Evolutionary conservation across 2,888 invertebrate species (phyloP).

Genomic region (Flexamia atlantica): DNA sequence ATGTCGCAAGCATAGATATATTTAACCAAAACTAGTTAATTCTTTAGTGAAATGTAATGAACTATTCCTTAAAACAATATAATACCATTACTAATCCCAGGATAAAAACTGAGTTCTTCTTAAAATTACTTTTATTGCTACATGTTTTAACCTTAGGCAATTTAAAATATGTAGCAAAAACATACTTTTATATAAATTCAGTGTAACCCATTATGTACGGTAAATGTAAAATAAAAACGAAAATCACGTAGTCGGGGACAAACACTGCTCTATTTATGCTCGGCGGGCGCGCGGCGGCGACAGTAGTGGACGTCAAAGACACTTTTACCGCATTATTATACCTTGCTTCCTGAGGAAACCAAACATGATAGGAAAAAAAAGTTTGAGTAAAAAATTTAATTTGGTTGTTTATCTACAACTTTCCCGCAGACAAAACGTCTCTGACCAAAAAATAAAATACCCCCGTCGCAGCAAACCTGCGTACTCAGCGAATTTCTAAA

Average conservation of each 20-base stretch:
- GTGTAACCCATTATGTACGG: neutral
- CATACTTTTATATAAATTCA: too few relatives aligned
- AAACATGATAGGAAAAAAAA: neutral
- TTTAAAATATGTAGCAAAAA: neutral
- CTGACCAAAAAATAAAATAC: slow-evolving; percentile 9
- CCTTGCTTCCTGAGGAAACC: neutral
- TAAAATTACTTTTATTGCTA: too few relatives aligned
- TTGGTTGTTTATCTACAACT: neutral
- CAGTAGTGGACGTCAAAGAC: neutral
- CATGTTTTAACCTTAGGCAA: neutral
- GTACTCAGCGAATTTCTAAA: too few relatives aligned
- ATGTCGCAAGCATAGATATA: too few relatives aligned
- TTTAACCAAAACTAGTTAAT: too few relatives aligned
- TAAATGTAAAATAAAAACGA: neutral
- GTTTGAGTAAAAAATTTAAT: neutral
- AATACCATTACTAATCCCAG: too few relatives aligned
- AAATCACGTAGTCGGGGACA: neutral
- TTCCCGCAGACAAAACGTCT: neutral
- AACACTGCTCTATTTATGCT: neutral
- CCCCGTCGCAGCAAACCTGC: too few relatives aligned
- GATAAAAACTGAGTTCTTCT: neutral
- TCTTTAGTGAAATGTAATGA: too few relatives aligned
- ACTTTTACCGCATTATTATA: neutral
- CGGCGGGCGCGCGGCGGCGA: neutral
- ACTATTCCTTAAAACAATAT: too few relatives aligned